These are phyloP conservation scores for Melanostigma gelatinosum DNA, from an alignment of 2,113 vertebrate species.

Conservation along the genomic window DNA sequence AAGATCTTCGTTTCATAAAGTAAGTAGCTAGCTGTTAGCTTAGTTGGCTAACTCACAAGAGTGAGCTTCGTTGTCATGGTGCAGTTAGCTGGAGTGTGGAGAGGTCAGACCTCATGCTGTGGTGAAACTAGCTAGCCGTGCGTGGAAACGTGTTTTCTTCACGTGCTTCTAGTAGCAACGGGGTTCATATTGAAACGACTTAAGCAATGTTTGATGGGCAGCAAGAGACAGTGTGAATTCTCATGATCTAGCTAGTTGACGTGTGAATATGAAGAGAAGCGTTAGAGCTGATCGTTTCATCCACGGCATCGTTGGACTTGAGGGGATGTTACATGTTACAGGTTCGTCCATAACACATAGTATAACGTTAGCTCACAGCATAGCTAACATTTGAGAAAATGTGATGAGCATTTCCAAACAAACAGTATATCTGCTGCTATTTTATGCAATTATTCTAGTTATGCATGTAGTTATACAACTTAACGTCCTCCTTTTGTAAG, in stretches of 20 bases:
- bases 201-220: neutral
- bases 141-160: neutral
- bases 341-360: neutral
- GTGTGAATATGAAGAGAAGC: neutral
- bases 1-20: conserved; percentile 18
- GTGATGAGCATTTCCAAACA: neutral
- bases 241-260: neutral
- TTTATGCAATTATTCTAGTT: neutral
- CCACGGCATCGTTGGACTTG: neutral
- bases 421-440: neutral
- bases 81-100: neutral
- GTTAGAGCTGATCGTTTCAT: neutral
- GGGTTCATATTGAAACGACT: too few species aligned
- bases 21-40: conserved; percentile 18
- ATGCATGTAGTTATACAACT: neutral
- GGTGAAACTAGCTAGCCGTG: neutral
- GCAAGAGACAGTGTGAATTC: neutral
- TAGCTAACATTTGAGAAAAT: neutral
- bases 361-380: too few species aligned
- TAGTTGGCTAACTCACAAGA: neutral
- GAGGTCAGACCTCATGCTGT: too few species aligned
- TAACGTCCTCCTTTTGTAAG: neutral
- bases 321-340: neutral
- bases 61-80: too few species aligned
- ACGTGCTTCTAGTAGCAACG: too few species aligned